These are phyloP conservation scores for Diadema setosum DNA, from an alignment of 35 echinoderm and acorn worm genomes.

Conservation along the genomic window DNA sequence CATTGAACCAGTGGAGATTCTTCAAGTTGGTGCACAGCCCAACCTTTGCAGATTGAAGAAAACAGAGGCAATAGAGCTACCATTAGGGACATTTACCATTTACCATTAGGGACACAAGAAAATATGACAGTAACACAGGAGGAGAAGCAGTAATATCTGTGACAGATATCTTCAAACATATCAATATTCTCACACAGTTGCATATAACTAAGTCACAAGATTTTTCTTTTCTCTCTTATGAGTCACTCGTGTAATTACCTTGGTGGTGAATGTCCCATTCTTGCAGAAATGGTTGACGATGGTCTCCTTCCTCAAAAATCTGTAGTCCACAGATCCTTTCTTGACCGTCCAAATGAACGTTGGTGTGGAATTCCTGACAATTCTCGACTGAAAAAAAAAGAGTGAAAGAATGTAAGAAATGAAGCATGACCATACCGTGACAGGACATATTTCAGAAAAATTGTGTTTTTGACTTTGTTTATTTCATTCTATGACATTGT, in stretches of 20 bases:
- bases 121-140: too few relatives aligned
- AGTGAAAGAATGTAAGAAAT: not conserved
- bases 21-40: slow-evolving; percentile 79
- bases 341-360: slow-evolving; percentile 88
- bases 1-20: slow-evolving; percentile 69
- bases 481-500: too few relatives aligned
- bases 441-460: too few relatives aligned
- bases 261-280: slow-evolving; percentile 96
- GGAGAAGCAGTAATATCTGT: too few relatives aligned
- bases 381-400: slow-evolving; percentile 76
- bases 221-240: too few relatives aligned
- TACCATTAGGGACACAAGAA: too few relatives aligned
- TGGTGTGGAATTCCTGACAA: slow-evolving; percentile 78
- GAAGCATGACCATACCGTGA: not conserved
- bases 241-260: slow-evolving; percentile 77
- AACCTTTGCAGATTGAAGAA: slow-evolving; percentile 37
- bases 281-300: slow-evolving; percentile 92
- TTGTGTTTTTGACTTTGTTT: too few relatives aligned
- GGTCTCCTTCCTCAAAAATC: slow-evolving; percentile 80
- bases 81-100: too few relatives aligned
- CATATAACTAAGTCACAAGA: too few relatives aligned
- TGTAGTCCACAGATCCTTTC: slow-evolving; percentile 79
- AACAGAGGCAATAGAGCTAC: too few relatives aligned
- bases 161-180: too few relatives aligned
- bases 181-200: too few relatives aligned